A percentile compares a stretch with the other conserved stretches of the same genome.
Evolutionary conservation across 2,888 invertebrate species (phyloP).

Genomic region (Epiblema foenella): DNA sequence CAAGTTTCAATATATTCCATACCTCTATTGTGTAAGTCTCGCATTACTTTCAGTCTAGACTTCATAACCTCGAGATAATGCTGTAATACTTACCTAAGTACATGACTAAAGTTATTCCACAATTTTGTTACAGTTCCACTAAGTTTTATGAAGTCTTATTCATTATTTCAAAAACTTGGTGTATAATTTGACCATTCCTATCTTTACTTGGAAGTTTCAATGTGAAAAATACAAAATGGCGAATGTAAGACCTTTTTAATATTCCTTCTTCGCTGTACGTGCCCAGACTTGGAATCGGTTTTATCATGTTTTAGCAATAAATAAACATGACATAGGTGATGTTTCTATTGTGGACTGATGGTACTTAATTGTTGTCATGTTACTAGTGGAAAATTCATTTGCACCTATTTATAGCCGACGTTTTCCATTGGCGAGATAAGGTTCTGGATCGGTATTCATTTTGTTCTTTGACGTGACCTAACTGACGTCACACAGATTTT

Average conservation of each 20-base stretch:
- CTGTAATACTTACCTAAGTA: neutral
- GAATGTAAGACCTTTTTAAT: constrained; percentile 28
- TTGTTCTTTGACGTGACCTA: no score
- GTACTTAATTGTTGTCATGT: constrained; percentile 8
- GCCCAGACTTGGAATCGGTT: constrained; percentile 32
- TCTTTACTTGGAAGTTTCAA: constrained; percentile 22
- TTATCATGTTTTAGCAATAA: constrained; percentile 6
- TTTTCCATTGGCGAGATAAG: no score
- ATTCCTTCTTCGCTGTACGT: constrained; percentile 39
- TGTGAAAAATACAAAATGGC: constrained; percentile 19
- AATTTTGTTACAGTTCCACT: constrained; percentile 14
- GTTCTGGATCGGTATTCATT: no score
- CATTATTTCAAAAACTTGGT: constrained; percentile 17
- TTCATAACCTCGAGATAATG: neutral
- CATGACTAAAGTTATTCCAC: constrained; percentile 15
- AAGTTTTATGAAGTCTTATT: constrained; percentile 9
- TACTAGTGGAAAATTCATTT: neutral
- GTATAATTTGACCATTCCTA: constrained; percentile 10
- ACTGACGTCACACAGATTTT: no score
- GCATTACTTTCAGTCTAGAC: neutral
- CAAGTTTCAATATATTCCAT: no score
- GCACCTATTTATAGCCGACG: no score
- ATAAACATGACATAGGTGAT: constrained; percentile 12
- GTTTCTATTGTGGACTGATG: neutral
- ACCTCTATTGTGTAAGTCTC: no score